Base-by-base conservation (phyloP, 2,113 vertebrate species). In the Pterocles gutturalis region DNA sequence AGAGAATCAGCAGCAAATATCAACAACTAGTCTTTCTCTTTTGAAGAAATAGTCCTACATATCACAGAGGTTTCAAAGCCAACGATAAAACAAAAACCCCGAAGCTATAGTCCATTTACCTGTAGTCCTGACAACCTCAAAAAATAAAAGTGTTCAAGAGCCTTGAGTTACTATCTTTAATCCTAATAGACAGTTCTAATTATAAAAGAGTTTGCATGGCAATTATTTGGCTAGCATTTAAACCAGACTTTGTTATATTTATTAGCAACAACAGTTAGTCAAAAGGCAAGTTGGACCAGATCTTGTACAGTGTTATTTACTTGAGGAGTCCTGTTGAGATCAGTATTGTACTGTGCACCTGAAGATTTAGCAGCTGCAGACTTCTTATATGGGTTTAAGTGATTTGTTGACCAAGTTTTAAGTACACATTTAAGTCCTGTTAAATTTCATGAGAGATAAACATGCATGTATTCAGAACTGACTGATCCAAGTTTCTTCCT, bases 21-120 rank as follows among this genome's bases (percentile, higher is more conserved):
- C 98, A 97, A 95, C 75, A 98, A 88, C 95, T 98, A 97, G 97
- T 96, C 96, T 96, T 87, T 90, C 70, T 90, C 93, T 97, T 97
- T 97, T 87, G 93, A 97, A 96, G 95, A 97, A 93, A 95, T 41
- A 96, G 65, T 94, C 83, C 87, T 96, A 93, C 71, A 67, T 96
- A 96, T 95, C 93, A 96, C 24, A 81, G 80, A 84, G 41, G 71
- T 97, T 97, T 97, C 83, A 91, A 97, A 98, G 73, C 80, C 88
- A 93, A 53, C 8, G 60, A 95, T 89, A 94, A 98, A 97, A 97
- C 91, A 90, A 96, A 98, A 95, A 26, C 83, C 79, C 87, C 62
- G 64, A 83, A 96, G 83, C 88, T 75, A 87, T 51, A 90, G 54
- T 85, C 91, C 54, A 5, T 90, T 98, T 97, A 98, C 96, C 91